A percentile compares a stretch with the other conserved stretches of the same genome.
These are phyloP conservation scores for Scaptomyza hsui DNA, from an alignment of 1,140 invertebrate species.

Conservation along the genomic window DNA sequence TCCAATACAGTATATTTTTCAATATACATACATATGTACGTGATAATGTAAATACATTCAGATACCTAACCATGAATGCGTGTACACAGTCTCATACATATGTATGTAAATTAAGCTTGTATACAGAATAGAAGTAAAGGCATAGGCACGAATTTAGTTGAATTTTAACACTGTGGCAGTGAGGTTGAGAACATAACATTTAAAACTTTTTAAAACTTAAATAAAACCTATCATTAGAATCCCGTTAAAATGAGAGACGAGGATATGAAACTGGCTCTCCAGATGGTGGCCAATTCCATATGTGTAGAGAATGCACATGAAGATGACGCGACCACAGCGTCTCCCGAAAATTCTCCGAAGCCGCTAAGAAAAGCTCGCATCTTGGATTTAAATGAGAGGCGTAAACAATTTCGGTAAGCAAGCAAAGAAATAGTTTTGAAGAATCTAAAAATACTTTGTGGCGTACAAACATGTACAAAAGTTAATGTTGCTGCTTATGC, in stretches of 20 bases:
- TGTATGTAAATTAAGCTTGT: conserved; percentile 23
- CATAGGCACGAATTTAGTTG: conserved; percentile 61
- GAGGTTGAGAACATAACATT: conserved; percentile 43
- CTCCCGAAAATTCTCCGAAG: conserved; percentile 85
- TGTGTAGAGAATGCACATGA: conserved; percentile 76
- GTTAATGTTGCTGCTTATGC: no score
- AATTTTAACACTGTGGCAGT: conserved; percentile 45
- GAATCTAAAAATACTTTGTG: conserved; percentile 34
- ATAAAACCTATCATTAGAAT: not conserved
- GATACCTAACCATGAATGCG: conserved; percentile 2
- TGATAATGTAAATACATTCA: conserved; percentile 48
- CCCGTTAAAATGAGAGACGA: conserved; percentile 87
- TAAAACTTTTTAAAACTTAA: not conserved
- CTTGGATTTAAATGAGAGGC: conserved; percentile 85
- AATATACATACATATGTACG: conserved; percentile 18
- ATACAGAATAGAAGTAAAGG: conserved; percentile 42
- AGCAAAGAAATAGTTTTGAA: not conserved
- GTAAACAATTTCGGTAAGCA: conserved; percentile 86
- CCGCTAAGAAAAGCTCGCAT: conserved; percentile 85
- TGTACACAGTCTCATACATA: conserved; percentile 15
- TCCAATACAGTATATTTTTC: conserved; percentile 35
- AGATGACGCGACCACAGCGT: conserved; percentile 41
- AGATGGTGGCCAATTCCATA: conserved; percentile 86
- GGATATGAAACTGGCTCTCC: conserved; percentile 87
- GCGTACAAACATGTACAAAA: conserved; percentile 3